Percentiles rank a stretch among this genome's conserved stretches.
phyloP scores from a whole-genome alignment of 2,113 vertebrate species.

The Etheostoma cragini region DNA sequence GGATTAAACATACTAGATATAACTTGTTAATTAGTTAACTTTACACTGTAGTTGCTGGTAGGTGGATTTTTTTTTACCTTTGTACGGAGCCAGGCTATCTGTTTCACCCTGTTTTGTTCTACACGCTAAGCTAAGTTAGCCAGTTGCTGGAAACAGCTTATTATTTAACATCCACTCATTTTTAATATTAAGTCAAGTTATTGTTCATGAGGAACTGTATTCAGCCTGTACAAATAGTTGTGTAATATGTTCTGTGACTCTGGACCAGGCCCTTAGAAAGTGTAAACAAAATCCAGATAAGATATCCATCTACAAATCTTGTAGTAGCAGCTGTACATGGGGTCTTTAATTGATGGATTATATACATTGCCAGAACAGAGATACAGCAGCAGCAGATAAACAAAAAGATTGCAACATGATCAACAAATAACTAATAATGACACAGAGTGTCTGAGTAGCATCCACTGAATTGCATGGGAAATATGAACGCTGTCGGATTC shows the following conservation, averaged over 20 bases:
- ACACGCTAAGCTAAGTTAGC: neutral
- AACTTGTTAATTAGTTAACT: neutral
- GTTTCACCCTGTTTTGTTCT: neutral
- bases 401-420: neutral
- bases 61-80: neutral
- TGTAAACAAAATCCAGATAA: neutral
- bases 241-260: no score
- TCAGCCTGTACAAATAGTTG: no score
- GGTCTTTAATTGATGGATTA: slow-evolving; percentile 2
- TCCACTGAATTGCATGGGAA: slow-evolving; percentile 6
- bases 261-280: no score
- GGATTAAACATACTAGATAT: neutral
- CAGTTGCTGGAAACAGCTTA: no score
- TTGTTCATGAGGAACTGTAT: no score
- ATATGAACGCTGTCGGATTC: slow-evolving; percentile 18
- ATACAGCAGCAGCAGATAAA: neutral
- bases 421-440: neutral
- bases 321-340: neutral
- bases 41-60: neutral
- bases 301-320: neutral
- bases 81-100: neutral
- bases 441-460: slow-evolving; percentile 8
- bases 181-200: no score
- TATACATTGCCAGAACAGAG: neutral
- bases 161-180: no score